phyloP scores from a whole-genome alignment of 2,113 vertebrate genomes.

The Hypanus sabinus region DNA sequence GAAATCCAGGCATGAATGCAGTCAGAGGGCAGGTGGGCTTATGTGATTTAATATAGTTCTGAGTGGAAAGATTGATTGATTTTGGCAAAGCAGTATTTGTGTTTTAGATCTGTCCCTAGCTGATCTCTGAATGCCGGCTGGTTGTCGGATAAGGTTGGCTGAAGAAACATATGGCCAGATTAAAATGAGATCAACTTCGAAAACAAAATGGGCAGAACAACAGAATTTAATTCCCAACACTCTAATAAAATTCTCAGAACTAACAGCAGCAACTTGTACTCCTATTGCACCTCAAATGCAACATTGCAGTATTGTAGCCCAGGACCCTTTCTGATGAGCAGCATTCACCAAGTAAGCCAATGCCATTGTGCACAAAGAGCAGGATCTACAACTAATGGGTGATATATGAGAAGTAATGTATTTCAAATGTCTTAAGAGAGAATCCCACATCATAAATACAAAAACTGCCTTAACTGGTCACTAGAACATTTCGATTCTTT shows the following conservation, averaged over 20 bases:
- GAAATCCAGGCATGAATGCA: not conserved
- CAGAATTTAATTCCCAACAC: not conserved
- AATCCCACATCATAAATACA: not conserved
- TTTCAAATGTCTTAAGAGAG: not conserved
- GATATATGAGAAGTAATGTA: not conserved
- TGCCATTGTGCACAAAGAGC: too few relatives aligned
- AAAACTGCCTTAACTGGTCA: not conserved
- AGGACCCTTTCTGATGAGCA: too few relatives aligned
- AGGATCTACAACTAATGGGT: too few relatives aligned
- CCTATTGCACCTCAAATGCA: not conserved
- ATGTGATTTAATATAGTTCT: not conserved
- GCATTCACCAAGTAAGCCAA: too few relatives aligned
- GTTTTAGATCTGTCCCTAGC: not conserved
- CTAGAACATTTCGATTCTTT: not conserved
- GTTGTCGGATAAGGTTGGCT: too few relatives aligned
- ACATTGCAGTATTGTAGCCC: too few relatives aligned
- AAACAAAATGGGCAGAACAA: not conserved
- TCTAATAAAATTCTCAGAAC: not conserved
- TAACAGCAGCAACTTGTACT: not conserved
- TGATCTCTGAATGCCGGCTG: not conserved
- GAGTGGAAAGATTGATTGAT: constrained; percentile 9
- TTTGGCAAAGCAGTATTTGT: not conserved
- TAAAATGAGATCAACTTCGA: not conserved
- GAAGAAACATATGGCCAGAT: not conserved
- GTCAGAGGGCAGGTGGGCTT: not conserved